Evolutionary conservation across 2,888 invertebrate species (phyloP).

Genomic region (Nasonovia ribisnigri): DNA sequence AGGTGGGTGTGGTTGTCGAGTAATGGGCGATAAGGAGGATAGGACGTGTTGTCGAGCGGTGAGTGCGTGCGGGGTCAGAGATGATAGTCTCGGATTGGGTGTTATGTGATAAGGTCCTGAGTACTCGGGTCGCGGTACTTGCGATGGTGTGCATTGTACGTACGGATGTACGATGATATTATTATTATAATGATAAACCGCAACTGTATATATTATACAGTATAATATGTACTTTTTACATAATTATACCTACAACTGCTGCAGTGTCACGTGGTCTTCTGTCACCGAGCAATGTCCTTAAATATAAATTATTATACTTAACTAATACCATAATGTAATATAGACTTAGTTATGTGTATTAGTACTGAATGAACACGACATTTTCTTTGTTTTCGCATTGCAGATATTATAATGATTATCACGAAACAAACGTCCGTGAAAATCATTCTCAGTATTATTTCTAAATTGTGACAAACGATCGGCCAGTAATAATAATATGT

Average conservation of each 20-base stretch:
- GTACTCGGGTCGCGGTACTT: neutral
- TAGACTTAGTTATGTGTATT: neutral
- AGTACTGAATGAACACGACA: neutral
- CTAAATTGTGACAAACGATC: neutral
- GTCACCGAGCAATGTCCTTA: neutral
- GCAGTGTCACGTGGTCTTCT: neutral
- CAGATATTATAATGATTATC: neutral
- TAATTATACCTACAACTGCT: neutral
- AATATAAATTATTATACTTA: neutral
- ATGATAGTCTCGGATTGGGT: neutral
- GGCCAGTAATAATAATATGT: neutral
- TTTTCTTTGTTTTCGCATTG: neutral
- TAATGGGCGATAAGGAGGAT: neutral
- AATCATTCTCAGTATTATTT: neutral
- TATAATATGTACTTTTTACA: too few relatives aligned
- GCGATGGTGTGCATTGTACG: neutral
- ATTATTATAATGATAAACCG: neutral
- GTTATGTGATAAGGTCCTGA: neutral
- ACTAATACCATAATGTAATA: neutral
- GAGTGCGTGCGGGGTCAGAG: neutral
- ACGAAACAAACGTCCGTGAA: neutral
- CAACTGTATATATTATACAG: neutral
- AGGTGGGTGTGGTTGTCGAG: neutral
- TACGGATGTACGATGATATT: neutral
- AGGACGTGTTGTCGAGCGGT: neutral